A percentile compares a stretch with the other conserved stretches of the same genome.
These are phyloP conservation scores for Esox lucius DNA, from an alignment of 2,797 vertebrate species.

Conservation along the genomic window DNA sequence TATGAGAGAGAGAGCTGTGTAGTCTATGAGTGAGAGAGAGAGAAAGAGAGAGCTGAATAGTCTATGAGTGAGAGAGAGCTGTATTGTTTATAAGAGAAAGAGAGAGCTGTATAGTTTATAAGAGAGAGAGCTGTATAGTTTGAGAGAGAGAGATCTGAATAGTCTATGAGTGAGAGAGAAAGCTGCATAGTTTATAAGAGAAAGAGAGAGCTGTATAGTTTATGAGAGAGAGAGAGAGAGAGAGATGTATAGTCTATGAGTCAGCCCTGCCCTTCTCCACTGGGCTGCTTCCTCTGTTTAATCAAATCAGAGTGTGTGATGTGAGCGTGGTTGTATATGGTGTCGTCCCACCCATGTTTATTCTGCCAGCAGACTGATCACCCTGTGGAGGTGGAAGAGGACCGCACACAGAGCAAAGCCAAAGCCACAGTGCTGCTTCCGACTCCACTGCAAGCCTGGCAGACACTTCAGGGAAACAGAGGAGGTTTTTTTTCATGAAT, in stretches of 20 bases:
- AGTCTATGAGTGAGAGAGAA: no score
- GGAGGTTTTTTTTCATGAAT: constrained; percentile 33
- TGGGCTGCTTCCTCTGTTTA: constrained; percentile 7
- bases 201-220: no score
- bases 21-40: no score
- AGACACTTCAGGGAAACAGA: constrained; percentile 35
- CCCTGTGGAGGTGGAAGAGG: constrained; percentile 48
- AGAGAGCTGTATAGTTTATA: no score
- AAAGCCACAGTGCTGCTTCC: constrained; percentile 38
- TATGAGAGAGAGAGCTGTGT: no score
- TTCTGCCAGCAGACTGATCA: constrained; percentile 31
- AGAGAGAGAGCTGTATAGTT: no score
- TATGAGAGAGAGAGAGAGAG: background rate
- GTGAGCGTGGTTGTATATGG: constrained; percentile 1
- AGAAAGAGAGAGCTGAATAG: no score
- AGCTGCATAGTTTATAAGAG: no score
- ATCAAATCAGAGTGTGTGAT: constrained; percentile 9
- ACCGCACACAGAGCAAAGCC: constrained; percentile 62
- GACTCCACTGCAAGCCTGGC: constrained; percentile 37
- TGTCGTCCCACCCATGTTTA: constrained; percentile 8
- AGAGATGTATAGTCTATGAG: background rate
- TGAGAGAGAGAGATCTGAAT: no score
- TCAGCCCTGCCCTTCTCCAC: background rate
- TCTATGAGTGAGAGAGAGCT: no score
- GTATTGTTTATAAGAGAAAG: no score